A percentile compares a stretch with the other conserved stretches of the same genome.
These are phyloP conservation scores for Meiosimyza platycephala DNA, from an alignment of 2,888 invertebrate genomes.

Conservation along the genomic window DNA sequence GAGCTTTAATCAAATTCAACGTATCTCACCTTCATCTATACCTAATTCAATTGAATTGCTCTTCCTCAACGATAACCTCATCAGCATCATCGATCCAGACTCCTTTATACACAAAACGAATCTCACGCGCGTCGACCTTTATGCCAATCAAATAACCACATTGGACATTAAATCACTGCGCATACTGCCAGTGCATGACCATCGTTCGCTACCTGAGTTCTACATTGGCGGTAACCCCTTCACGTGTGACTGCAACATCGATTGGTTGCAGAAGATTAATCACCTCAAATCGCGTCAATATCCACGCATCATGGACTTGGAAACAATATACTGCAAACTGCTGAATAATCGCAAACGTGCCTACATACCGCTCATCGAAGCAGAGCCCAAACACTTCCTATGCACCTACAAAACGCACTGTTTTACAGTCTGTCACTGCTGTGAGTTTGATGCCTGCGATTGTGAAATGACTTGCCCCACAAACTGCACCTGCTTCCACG, in stretches of 20 bases:
- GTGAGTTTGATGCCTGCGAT: slow-evolving; percentile 96
- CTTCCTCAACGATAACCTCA: slow-evolving; percentile 90
- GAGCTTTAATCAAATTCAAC: slow-evolving; percentile 88
- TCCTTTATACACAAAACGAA: slow-evolving; percentile 90
- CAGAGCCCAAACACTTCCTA: slow-evolving; percentile 89
- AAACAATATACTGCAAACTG: slow-evolving; percentile 89
- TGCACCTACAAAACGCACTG: slow-evolving; percentile 94
- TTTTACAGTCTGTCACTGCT: slow-evolving; percentile 94
- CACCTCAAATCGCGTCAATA: slow-evolving; percentile 86
- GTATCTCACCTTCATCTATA: slow-evolving; percentile 80
- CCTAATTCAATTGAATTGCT: slow-evolving; percentile 87
- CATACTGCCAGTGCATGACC: slow-evolving; percentile 80
- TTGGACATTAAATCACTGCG: slow-evolving; percentile 90
- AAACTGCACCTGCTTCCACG: slow-evolving; percentile 95
- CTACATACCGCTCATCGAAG: slow-evolving; percentile 87
- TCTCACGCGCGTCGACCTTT: slow-evolving; percentile 89
- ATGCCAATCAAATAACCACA: slow-evolving; percentile 90
- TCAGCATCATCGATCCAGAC: slow-evolving; percentile 86
- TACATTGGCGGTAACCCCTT: slow-evolving; percentile 95
- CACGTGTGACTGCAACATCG: slow-evolving; percentile 94
- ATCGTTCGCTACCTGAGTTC: slow-evolving; percentile 85
- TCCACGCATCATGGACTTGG: slow-evolving; percentile 90
- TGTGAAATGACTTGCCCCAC: slow-evolving; percentile 96
- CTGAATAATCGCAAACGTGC: slow-evolving; percentile 86
- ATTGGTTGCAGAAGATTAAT: slow-evolving; percentile 94